Percentiles rank a stretch among this genome's conserved stretches.
Conservation (phyloP, 2,113 vertebrate species). For the Ammodytes marinus region DNA sequence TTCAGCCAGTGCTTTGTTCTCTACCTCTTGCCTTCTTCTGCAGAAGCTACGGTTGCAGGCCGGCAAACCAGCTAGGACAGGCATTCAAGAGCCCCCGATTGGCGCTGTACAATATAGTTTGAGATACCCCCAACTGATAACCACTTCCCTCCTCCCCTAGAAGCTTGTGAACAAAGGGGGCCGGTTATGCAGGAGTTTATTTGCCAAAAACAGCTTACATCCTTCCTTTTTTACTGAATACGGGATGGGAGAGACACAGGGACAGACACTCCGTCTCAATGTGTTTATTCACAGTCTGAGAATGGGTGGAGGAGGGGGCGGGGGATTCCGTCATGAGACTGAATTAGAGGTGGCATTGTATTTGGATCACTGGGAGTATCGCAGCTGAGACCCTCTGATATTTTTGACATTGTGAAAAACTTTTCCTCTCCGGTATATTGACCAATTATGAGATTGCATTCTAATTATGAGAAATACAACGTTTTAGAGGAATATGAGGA, state of each 20-base stretch:
- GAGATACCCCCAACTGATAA: slow-evolving; percentile 83
- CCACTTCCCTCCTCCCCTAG: slow-evolving; percentile 74
- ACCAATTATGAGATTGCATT: slow-evolving; percentile 11
- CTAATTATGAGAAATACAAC: not conserved
- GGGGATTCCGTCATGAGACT: slow-evolving; percentile 73
- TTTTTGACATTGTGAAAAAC: slow-evolving; percentile 45
- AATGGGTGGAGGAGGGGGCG: slow-evolving; percentile 48
- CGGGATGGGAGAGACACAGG: slow-evolving; percentile 76
- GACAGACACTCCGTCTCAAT: slow-evolving; percentile 82
- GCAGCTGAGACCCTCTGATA: slow-evolving; percentile 57
- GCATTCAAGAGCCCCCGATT: slow-evolving; percentile 74
- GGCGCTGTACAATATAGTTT: slow-evolving; percentile 82
- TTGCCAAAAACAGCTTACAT: slow-evolving; percentile 86
- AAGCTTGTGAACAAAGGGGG: slow-evolving; percentile 80
- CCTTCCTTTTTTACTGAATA: slow-evolving; percentile 84
- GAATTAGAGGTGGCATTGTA: slow-evolving; percentile 78
- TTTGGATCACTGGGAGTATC: slow-evolving; percentile 67
- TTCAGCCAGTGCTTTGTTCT: slow-evolving; percentile 76
- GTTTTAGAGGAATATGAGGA: not conserved
- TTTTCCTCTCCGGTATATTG: not conserved
- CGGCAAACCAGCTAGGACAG: slow-evolving; percentile 68
- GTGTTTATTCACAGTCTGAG: slow-evolving; percentile 82
- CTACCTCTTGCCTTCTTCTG: slow-evolving; percentile 43
- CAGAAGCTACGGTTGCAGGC: slow-evolving; percentile 61
- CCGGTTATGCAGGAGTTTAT: slow-evolving; percentile 78